Evolutionary conservation across 2,797 vertebrate genomes (phyloP).

Genomic region (Limnodromus scolopaceus): DNA sequence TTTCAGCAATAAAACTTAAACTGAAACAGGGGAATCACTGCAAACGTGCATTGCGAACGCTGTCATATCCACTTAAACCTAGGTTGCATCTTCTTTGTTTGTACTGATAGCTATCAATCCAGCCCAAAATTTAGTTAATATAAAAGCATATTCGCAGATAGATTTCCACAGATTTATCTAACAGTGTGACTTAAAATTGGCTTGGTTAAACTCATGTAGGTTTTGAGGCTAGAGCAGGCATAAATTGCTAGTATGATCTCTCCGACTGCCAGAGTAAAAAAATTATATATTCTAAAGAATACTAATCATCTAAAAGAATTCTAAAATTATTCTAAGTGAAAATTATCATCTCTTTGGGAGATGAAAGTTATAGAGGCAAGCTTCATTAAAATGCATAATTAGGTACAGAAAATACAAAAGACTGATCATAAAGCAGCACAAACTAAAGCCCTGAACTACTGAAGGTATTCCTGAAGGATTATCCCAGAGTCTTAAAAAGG

Average conservation of each 20-base stretch:
- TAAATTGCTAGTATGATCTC: constrained; percentile 18
- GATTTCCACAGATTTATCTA: background rate
- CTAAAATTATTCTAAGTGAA: constrained; percentile 70
- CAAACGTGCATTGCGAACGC: fast-evolving
- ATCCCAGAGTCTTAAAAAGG: constrained; percentile 22
- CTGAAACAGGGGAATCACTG: background rate
- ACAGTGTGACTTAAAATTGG: background rate
- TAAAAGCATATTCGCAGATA: background rate
- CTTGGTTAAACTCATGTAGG: background rate
- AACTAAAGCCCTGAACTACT: constrained; percentile 37
- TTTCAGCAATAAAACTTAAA: background rate
- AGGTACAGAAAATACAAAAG: constrained; percentile 62
- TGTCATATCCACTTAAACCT: background rate
- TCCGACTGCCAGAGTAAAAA: constrained; percentile 9
- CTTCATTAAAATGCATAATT: constrained; percentile 64
- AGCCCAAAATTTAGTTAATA: background rate
- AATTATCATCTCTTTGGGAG: constrained; percentile 66
- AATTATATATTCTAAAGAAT: constrained; percentile 52
- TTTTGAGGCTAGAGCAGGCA: background rate
- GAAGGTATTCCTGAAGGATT: constrained; percentile 55
- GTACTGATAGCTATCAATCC: background rate
- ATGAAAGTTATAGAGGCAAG: constrained; percentile 54
- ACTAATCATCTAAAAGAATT: constrained; percentile 60
- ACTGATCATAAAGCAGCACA: constrained; percentile 58
- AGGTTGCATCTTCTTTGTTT: background rate